Evolutionary conservation across 2,113 vertebrate genomes (phyloP).

Genomic region (Hemichromis elongatus): DNA sequence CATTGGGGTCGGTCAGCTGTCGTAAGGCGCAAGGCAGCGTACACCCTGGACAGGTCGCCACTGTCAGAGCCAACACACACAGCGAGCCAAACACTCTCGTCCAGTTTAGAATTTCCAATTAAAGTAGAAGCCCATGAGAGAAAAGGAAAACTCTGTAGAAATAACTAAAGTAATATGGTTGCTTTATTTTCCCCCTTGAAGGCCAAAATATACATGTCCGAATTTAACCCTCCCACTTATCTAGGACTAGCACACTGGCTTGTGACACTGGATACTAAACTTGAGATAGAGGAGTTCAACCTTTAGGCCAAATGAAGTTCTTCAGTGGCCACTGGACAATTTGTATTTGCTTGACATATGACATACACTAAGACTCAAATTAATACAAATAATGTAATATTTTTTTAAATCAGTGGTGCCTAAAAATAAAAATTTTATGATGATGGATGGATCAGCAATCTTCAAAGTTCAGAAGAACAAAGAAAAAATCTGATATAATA

Average conservation of each 20-base stretch:
- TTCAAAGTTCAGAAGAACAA: background rate
- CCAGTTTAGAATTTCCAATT: background rate
- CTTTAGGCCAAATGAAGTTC: background rate
- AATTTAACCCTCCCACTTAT: background rate
- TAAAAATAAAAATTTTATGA: background rate
- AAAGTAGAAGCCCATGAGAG: background rate
- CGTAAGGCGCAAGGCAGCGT: background rate
- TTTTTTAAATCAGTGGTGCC: too few relatives aligned
- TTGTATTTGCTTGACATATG: too few relatives aligned
- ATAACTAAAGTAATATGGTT: background rate
- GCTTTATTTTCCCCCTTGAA: background rate
- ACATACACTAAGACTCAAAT: too few relatives aligned
- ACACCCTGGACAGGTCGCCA: background rate
- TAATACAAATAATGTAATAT: too few relatives aligned
- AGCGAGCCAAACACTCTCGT: background rate
- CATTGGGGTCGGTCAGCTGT: background rate
- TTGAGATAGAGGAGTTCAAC: background rate
- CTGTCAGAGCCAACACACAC: background rate
- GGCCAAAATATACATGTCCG: background rate
- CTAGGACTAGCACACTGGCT: background rate
- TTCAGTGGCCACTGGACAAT: background rate
- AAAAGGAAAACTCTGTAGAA: background rate
- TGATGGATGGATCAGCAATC: background rate
- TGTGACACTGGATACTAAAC: background rate
- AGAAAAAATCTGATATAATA: background rate